phyloP scores from a whole-genome alignment of 2,113 vertebrate species.

The Alligator mississippiensis region DNA sequence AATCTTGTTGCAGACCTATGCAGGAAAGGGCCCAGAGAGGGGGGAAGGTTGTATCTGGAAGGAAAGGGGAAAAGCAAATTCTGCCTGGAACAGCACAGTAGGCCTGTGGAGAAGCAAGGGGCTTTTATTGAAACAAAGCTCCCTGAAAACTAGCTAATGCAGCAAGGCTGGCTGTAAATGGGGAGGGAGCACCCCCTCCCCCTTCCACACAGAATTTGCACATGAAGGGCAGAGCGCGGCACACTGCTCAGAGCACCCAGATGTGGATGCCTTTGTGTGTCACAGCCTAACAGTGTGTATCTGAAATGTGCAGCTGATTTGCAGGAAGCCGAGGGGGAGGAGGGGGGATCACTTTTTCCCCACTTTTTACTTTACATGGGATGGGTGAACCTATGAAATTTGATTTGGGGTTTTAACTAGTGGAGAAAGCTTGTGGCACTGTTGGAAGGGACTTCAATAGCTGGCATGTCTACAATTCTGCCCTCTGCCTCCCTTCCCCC shows the following conservation, averaged over 20 bases:
- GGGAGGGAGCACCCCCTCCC: too few species aligned
- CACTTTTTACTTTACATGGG: not conserved
- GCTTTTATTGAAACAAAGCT: not conserved
- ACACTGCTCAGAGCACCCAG: not conserved
- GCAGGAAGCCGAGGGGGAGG: too few species aligned
- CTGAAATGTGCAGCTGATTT: not conserved
- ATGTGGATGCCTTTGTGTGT: not conserved
- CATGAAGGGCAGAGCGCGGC: not conserved
- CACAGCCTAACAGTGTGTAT: not conserved
- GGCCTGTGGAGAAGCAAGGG: not conserved
- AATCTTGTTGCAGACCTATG: not conserved
- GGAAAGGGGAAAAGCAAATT: fast-evolving
- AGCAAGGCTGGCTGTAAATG: not conserved
- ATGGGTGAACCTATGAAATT: not conserved
- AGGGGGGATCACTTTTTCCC: fast-evolving
- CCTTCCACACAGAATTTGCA: not conserved
- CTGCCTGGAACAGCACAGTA: not conserved
- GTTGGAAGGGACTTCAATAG: slow-evolving; percentile 4
- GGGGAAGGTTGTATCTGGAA: too few species aligned
- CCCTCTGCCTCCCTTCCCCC: not conserved
- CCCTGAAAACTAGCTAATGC: not conserved
- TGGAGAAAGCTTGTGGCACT: not conserved
- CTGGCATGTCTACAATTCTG: not conserved
- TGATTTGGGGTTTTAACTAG: not conserved
- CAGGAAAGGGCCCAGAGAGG: not conserved